These are phyloP conservation scores for Marcusenius ussheri DNA, from an alignment of 2,113 vertebrate genomes.

Conservation along the genomic window DNA sequence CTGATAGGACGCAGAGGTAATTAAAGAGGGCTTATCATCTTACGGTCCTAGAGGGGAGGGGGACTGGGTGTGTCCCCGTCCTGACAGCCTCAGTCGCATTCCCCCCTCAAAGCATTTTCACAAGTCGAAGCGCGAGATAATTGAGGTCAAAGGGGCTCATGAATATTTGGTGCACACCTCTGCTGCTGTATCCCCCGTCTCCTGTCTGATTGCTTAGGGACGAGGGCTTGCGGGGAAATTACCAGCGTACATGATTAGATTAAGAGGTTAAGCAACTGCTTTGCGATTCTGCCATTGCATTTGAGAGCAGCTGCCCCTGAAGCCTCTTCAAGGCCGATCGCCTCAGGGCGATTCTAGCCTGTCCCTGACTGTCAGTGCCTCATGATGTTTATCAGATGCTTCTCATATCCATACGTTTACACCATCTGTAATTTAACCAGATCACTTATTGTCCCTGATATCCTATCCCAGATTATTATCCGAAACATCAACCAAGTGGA, in stretches of 20 bases:
- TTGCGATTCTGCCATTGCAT: neutral
- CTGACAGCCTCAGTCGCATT: neutral
- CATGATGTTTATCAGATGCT: neutral
- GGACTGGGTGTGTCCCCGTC: neutral
- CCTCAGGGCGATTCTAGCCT: too few relatives aligned
- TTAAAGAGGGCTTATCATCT: neutral
- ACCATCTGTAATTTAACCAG: neutral
- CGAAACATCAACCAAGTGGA: neutral
- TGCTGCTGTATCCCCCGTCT: neutral
- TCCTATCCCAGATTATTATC: neutral
- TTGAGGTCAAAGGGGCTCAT: slow-evolving; percentile 26
- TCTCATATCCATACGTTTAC: neutral
- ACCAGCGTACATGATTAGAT: slow-evolving; percentile 3
- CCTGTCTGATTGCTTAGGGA: neutral
- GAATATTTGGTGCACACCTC: slow-evolving; percentile 13
- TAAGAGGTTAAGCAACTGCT: slow-evolving; percentile 10
- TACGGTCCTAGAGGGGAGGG: neutral
- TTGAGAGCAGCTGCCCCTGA: neutral
- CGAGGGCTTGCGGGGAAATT: neutral
- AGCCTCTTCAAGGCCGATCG: too few relatives aligned
- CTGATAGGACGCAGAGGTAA: neutral
- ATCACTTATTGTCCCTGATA: neutral
- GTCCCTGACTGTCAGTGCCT: neutral
- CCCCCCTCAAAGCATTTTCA: slow-evolving; percentile 11
- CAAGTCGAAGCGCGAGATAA: slow-evolving; percentile 22